Base-by-base conservation (phyloP, 2,113 vertebrate species). In the Salvelinus fontinalis region DNA sequence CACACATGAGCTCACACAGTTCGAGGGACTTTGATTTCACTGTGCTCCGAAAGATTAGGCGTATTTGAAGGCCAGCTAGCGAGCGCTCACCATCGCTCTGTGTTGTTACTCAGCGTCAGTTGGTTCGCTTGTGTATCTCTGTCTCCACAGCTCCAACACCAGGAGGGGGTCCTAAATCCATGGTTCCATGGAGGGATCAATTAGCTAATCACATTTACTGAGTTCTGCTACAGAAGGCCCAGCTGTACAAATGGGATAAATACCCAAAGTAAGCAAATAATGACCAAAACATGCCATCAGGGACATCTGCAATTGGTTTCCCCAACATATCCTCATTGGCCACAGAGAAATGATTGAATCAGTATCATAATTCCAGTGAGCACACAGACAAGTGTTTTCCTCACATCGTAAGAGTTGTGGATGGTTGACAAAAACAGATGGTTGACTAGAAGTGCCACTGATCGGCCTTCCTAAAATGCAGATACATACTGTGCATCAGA, bases 241-340 rank as follows among this genome's bases (percentile, higher is more conserved):
- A 92, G 89, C 89, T 91, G 90, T 82, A 82, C 76, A 91, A 92
- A 92, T 89, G 85, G 44, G 34, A 79, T 9, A 65, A 84, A 29
- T 68, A 70, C 77, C 84, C 86, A 82, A 89, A 85, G 77, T 83
- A 89, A 89, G 84, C 87, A 91, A 92, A 91, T 79, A 86, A 44
- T 22, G 24, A 24, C 8, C 48, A 79, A 81, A 81, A 78, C 73
- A 39, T 9, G 39, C 6, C 39, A 81, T 57, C 64, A 48, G 70
- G 71, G 80, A 88, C 85, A 88, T 89, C 85, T 85, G 89, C 75
- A 48, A 12, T 39, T 39, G 8, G 8, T 9, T 39, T 9, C 39
- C 8, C 39, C 39, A 39, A 39, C 39, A 39, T 8, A 39, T 73
- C 59, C 73, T 71, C 62, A 7, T 72, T 9, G 71, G 67, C 49